Conservation (phyloP, 2,797 vertebrate genomes). For the Acomys russatus region DNA sequence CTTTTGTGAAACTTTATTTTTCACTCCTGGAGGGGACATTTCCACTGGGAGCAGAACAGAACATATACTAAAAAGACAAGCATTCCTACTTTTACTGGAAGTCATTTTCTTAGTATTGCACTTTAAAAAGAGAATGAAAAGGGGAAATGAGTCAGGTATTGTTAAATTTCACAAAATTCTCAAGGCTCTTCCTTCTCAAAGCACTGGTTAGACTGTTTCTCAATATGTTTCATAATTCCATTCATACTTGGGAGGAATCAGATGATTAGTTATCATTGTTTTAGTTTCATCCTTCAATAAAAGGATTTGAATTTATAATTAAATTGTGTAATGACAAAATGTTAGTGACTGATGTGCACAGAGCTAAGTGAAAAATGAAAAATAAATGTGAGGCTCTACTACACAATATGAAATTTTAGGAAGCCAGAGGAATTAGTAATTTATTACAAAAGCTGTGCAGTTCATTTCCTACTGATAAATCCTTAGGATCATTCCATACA, state of each 20-base stretch:
- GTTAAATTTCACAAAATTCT: not conserved
- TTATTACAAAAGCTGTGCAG: not conserved
- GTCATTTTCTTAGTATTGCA: not conserved
- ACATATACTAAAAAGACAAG: not conserved
- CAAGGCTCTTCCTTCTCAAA: not conserved
- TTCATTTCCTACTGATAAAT: not conserved
- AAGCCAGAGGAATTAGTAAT: not conserved
- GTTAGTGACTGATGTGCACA: constrained; percentile 5
- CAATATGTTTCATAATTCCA: not conserved
- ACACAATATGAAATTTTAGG: constrained; percentile 12
- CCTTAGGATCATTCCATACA: not conserved
- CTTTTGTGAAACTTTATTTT: not conserved
- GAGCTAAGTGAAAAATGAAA: not conserved
- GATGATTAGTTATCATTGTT: not conserved
- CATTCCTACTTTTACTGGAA: not conserved
- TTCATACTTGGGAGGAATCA: not conserved
- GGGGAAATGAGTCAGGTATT: not conserved
- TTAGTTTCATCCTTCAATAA: not conserved
- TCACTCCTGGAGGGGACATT: not conserved
- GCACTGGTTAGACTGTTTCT: not conserved
- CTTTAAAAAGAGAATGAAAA: not conserved
- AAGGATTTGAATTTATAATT: constrained; percentile 12
- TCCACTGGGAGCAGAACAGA: not conserved
- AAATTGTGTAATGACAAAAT: not conserved
- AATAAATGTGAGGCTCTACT: not conserved